A percentile compares a stretch with the other conserved stretches of the same genome.
These are phyloP conservation scores for Campoplex capitator DNA, from an alignment of 2,888 invertebrate species.

Conservation along the genomic window DNA sequence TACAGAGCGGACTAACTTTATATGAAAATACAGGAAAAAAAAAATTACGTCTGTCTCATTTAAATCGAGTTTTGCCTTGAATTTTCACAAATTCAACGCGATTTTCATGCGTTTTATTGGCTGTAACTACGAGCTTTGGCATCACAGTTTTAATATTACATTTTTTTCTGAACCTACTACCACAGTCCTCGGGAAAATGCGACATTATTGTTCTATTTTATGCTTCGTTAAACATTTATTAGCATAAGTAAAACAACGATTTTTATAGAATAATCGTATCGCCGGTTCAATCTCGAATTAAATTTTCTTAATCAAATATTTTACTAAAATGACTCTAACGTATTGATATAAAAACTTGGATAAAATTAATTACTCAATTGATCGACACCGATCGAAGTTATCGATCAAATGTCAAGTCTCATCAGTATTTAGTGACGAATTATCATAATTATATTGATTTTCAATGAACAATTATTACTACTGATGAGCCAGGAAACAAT, in stretches of 20 bases:
- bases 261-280: background rate
- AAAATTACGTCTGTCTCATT: conserved; percentile 11
- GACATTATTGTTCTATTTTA: background rate
- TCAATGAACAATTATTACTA: too few relatives aligned
- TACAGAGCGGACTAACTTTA: conserved; percentile 20
- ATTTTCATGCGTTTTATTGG: background rate
- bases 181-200: background rate
- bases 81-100: background rate
- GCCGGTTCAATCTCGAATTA: too few relatives aligned
- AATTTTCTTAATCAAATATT: too few relatives aligned
- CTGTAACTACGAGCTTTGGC: background rate
- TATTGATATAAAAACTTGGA: too few relatives aligned
- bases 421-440: too few relatives aligned
- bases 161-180: background rate
- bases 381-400: too few relatives aligned
- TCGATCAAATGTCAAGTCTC: too few relatives aligned
- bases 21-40: conserved; percentile 15
- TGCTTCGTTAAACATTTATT: background rate
- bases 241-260: background rate
- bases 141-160: background rate
- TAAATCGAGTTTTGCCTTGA: conserved; percentile 1
- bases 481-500: background rate
- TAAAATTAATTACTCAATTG: too few relatives aligned
- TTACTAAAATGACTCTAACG: too few relatives aligned
- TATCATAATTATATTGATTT: too few relatives aligned